Evolutionary conservation across 2,888 invertebrate genomes (phyloP).

Genomic region (Tribolium freemani): DNA sequence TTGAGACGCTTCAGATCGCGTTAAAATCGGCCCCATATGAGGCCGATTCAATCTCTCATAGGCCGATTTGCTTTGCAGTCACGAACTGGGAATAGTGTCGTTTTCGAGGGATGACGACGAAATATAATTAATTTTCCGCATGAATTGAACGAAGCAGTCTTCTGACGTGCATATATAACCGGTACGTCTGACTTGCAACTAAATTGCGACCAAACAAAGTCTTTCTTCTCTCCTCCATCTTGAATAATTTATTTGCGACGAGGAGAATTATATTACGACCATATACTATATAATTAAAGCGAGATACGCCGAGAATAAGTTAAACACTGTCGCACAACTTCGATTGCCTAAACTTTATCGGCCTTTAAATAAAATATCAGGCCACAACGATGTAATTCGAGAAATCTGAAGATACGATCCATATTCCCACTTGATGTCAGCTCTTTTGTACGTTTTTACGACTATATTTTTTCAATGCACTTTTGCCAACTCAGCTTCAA

Average conservation of each 20-base stretch:
- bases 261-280: conserved; percentile 17
- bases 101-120: conserved; percentile 47
- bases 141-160: conserved; percentile 35
- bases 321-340: conserved; percentile 12
- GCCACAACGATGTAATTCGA: conserved; percentile 9
- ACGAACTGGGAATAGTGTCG: conserved; percentile 49
- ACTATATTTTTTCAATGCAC: conserved; percentile 15
- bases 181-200: conserved; percentile 45
- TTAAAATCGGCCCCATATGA: conserved; percentile 22
- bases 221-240: conserved; percentile 17
- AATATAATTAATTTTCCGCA: conserved; percentile 38
- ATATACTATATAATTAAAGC: conserved; percentile 30
- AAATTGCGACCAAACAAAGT: conserved; percentile 37
- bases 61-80: conserved; percentile 47
- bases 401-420: background rate
- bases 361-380: conserved; percentile 16
- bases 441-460: background rate
- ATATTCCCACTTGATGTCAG: background rate
- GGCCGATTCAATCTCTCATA: conserved; percentile 2
- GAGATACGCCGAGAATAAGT: conserved; percentile 27
- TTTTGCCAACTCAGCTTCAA: conserved; percentile 18
- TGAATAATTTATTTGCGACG: conserved; percentile 25
- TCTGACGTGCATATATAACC: conserved; percentile 50
- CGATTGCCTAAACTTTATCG: conserved; percentile 2
- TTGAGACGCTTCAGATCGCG: conserved; percentile 27